These are phyloP conservation scores for Entomyzon cyanotis DNA, from an alignment of 2,113 vertebrate genomes.

Conservation along the genomic window DNA sequence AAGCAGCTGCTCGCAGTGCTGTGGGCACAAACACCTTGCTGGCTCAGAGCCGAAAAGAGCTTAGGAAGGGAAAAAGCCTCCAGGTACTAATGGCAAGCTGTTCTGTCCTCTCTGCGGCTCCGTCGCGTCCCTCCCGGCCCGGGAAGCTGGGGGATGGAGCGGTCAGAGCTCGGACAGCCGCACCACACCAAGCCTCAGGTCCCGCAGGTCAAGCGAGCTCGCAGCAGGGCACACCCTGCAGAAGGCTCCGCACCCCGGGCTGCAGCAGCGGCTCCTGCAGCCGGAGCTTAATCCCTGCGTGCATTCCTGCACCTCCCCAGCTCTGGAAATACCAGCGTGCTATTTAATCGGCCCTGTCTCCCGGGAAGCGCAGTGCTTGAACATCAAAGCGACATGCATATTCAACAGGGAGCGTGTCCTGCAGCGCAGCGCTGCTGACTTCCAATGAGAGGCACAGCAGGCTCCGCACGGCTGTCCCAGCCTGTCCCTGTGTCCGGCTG, in stretches of 20 bases:
- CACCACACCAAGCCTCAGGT: fast-evolving
- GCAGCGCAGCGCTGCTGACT: not conserved
- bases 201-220: fast-evolving
- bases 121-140: fast-evolving
- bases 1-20: not conserved
- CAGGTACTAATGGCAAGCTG: not conserved
- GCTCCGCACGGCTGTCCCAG: not conserved
- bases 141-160: fast-evolving
- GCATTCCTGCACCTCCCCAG: not conserved
- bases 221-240: fast-evolving
- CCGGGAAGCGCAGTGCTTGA: slow-evolving; percentile 12
- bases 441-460: not conserved
- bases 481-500: not conserved
- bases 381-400: slow-evolving; percentile 47
- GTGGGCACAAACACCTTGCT: not conserved
- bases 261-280: not conserved
- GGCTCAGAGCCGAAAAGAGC: not conserved
- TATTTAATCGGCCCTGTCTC: slow-evolving; percentile 33
- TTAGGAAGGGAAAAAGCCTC: not conserved
- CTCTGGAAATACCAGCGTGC: not conserved
- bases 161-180: not conserved
- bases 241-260: not conserved
- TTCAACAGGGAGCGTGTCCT: slow-evolving; percentile 23
- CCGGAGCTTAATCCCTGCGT: not conserved
- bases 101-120: not conserved